These are phyloP conservation scores for Rhinolophus sinicus DNA, from an alignment of 2,113 vertebrate species.

Conservation along the genomic window DNA sequence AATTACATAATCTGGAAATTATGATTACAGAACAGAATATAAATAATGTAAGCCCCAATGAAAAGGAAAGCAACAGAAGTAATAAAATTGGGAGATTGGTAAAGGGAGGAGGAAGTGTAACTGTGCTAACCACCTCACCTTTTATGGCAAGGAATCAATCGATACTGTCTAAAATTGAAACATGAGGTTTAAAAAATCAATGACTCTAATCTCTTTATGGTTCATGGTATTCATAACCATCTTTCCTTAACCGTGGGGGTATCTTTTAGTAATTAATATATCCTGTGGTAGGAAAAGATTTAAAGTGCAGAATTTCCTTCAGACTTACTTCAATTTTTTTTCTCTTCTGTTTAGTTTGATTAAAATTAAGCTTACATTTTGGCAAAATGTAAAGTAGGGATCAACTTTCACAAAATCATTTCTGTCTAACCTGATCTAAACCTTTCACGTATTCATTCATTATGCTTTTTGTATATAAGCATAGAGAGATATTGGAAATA, in stretches of 20 bases:
- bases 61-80: slow-evolving; percentile 26
- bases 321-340: background rate
- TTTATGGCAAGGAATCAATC: background rate
- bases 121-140: background rate
- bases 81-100: background rate
- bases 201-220: background rate
- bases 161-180: background rate
- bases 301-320: background rate
- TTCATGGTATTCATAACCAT: slow-evolving; percentile 1
- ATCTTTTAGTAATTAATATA: slow-evolving; percentile 36
- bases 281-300: background rate
- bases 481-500: slow-evolving; percentile 23
- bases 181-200: background rate
- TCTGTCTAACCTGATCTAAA: slow-evolving; percentile 31
- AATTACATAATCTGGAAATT: background rate
- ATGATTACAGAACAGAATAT: background rate
- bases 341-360: background rate
- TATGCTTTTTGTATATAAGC: slow-evolving; percentile 23
- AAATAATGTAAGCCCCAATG: background rate
- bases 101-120: background rate
- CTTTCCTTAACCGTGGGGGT: background rate
- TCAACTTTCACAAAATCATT: slow-evolving; percentile 15
- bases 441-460: background rate
- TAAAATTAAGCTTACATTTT: slow-evolving; percentile 4
- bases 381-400: background rate